phyloP scores from a whole-genome alignment of 1,140 invertebrate genomes.

The Mactra quadrangularis region DNA sequence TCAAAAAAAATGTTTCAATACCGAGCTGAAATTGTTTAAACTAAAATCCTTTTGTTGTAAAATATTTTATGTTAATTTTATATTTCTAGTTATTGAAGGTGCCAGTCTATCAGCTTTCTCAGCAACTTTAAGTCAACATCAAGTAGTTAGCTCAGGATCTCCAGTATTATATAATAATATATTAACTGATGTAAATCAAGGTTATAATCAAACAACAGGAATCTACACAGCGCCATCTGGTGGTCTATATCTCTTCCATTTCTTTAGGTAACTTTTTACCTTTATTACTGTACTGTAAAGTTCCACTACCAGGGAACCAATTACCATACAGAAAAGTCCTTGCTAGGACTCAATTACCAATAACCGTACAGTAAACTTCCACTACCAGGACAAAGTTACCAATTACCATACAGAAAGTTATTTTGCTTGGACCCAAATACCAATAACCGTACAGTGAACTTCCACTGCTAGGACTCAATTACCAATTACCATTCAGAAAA shows the following conservation, averaged over 20 bases:
- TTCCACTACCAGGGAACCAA: background rate
- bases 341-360: no score
- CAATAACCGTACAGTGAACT: no score
- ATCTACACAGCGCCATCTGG: slow-evolving; percentile 12
- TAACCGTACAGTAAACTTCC: background rate
- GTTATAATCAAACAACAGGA: slow-evolving; percentile 21
- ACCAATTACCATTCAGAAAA: no score
- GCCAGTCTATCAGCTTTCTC: slow-evolving; percentile 21
- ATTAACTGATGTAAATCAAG: slow-evolving; percentile 15
- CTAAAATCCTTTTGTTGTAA: background rate
- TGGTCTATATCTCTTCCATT: slow-evolving; percentile 47
- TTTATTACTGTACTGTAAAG: background rate
- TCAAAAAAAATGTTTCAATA: background rate
- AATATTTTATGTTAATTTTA: no score
- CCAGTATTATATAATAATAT: slow-evolving; percentile 25
- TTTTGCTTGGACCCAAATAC: no score
- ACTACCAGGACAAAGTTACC: no score
- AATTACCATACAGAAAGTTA: no score
- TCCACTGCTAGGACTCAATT: no score
- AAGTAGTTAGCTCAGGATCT: background rate
- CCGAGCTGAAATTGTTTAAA: background rate
- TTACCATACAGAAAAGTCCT: background rate
- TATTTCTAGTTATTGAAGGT: background rate
- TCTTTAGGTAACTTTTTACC: slow-evolving; percentile 30
- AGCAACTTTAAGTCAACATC: slow-evolving; percentile 18